phyloP scores from a whole-genome alignment of 2,113 vertebrate genomes.

The Pavo muticus region DNA sequence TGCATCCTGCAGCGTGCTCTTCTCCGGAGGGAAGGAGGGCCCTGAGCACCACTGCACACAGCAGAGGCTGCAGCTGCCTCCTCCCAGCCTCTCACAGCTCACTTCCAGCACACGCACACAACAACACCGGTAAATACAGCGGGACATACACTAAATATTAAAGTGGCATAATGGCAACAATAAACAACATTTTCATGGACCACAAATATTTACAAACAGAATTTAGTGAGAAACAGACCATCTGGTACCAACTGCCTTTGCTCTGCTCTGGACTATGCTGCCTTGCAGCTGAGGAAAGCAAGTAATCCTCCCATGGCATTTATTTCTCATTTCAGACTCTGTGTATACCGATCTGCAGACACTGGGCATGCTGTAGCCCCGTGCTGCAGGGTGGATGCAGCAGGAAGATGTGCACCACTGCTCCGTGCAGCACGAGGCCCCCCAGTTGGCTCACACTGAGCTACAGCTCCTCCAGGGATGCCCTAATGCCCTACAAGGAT shows the following conservation, averaged over 20 bases:
- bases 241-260: background rate
- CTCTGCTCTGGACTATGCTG: background rate
- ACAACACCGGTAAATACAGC: background rate
- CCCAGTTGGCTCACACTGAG: background rate
- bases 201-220: background rate
- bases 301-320: background rate
- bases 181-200: background rate
- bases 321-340: background rate
- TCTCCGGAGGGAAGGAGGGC: background rate
- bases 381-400: no score
- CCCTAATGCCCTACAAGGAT: no score
- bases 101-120: accelerated
- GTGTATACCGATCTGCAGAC: background rate
- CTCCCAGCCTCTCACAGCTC: background rate
- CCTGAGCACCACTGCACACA: no score
- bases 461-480: no score
- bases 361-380: background rate
- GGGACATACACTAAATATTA: background rate
- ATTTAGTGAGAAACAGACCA: background rate
- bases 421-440: accelerated
- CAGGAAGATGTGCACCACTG: background rate
- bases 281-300: background rate
- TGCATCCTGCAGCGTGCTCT: background rate
- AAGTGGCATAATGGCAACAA: background rate
- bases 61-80: background rate